Evolutionary conservation across 1,140 invertebrate genomes (phyloP).

Genomic region (Calephelis virginiensis): DNA sequence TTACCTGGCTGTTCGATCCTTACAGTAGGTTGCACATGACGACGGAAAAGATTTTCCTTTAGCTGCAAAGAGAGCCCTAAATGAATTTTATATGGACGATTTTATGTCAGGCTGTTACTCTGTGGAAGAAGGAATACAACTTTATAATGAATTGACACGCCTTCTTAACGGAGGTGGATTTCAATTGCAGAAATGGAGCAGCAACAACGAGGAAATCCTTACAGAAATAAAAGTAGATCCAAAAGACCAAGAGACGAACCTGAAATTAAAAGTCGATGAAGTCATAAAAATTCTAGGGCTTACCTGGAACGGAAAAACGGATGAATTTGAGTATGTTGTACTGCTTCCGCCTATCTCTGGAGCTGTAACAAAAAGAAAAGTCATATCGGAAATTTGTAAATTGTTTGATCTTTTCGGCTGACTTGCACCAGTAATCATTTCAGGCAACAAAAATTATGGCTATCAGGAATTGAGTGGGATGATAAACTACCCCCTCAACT

Average conservation of each 20-base stretch:
- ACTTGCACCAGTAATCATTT: conserved; percentile 22
- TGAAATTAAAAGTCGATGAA: conserved; percentile 3
- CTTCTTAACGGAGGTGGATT: not conserved
- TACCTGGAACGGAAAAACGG: not conserved
- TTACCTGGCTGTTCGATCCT: conserved; percentile 1
- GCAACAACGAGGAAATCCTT: not conserved
- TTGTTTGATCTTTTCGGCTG: conserved; percentile 30
- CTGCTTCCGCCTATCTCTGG: conserved; percentile 12
- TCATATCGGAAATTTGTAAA: conserved; percentile 25
- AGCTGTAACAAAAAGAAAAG: conserved; percentile 29
- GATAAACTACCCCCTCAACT: conserved; percentile 6
- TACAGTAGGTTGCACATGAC: not conserved
- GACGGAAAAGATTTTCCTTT: not conserved
- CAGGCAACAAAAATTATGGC: conserved; percentile 32
- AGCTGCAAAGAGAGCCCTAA: not conserved
- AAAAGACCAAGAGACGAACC: not conserved
- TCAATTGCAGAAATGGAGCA: not conserved
- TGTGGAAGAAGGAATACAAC: not conserved
- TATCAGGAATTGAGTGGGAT: conserved; percentile 30
- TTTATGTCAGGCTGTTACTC: not conserved
- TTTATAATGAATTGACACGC: not conserved
- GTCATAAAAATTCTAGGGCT: not conserved
- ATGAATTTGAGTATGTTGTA: conserved; percentile 28
- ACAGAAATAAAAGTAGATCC: not conserved
- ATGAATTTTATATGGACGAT: not conserved